Evolutionary conservation across 2,888 invertebrate genomes (phyloP).

Genomic region (Stenotaenia linearis): DNA sequence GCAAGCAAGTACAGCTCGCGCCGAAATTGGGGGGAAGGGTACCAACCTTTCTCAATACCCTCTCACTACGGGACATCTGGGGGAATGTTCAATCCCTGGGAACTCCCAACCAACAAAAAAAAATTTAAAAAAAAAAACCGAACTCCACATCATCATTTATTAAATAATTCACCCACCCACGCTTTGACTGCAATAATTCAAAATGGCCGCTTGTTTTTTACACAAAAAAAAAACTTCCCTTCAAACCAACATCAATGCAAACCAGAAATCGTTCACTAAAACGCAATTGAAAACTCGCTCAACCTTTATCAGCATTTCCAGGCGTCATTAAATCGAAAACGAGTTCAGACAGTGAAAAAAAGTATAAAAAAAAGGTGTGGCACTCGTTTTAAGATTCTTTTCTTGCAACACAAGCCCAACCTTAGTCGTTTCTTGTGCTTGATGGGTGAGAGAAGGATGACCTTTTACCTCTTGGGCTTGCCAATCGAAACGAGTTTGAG

Average conservation of each 20-base stretch:
- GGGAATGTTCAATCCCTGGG: not conserved
- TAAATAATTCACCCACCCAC: too few relatives aligned
- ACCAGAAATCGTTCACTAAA: not conserved
- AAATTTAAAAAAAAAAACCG: too few relatives aligned
- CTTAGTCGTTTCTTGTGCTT: slow-evolving; percentile 10
- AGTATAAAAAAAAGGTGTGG: not conserved
- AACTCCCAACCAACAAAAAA: not conserved
- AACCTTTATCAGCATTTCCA: not conserved
- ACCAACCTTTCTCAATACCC: not conserved
- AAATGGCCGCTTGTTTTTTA: not conserved
- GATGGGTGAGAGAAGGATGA: not conserved
- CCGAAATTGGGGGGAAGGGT: not conserved
- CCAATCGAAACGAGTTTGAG: not conserved
- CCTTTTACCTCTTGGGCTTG: not conserved
- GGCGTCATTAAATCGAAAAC: not conserved
- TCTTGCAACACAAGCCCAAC: slow-evolving; percentile 11
- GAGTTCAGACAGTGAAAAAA: not conserved
- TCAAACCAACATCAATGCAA: not conserved
- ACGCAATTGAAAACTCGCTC: not conserved
- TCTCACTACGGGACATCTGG: not conserved
- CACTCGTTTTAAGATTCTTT: slow-evolving; percentile 7
- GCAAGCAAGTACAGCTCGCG: not conserved
- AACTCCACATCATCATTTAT: not conserved
- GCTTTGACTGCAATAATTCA: too few relatives aligned
- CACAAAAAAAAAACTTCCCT: not conserved